phyloP scores from a whole-genome alignment of 2,888 invertebrate species.

The Diloba caeruleocephala region DNA sequence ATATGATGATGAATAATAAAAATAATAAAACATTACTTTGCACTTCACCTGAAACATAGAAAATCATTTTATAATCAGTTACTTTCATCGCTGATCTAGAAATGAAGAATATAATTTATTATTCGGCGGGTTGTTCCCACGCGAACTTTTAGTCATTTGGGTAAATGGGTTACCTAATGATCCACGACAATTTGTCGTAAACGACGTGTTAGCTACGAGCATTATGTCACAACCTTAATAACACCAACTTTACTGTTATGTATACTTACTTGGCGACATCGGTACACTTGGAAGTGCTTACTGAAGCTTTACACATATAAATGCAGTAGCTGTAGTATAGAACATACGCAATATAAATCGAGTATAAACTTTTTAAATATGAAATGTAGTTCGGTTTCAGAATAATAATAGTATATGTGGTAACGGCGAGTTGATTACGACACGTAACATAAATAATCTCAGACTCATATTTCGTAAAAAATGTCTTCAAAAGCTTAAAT shows the following conservation, averaged over 20 bases:
- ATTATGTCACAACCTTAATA: conserved; percentile 26
- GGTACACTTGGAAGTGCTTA: conserved; percentile 2
- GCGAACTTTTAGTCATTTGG: conserved; percentile 27
- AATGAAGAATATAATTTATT: conserved; percentile 38
- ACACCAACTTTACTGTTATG: conserved; percentile 12
- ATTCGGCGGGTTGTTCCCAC: conserved; percentile 41
- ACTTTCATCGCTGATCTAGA: conserved; percentile 28
- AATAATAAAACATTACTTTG: background rate
- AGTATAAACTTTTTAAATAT: conserved; percentile 23
- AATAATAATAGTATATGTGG: conserved; percentile 12
- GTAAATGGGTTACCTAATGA: conserved; percentile 50
- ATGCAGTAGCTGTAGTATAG: background rate
- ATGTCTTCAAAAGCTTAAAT: conserved; percentile 30
- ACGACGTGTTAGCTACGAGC: conserved; percentile 20
- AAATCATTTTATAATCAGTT: conserved; percentile 35
- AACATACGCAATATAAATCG: background rate
- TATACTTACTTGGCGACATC: conserved; percentile 18
- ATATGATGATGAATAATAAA: too few species aligned
- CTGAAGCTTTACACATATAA: conserved; percentile 14
- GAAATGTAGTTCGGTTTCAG: conserved; percentile 15
- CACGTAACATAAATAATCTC: conserved; percentile 33
- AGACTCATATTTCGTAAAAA: conserved; percentile 25
- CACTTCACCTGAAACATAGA: conserved; percentile 35
- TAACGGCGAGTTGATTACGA: conserved; percentile 31
- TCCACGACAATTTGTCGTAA: conserved; percentile 30